Percentiles rank a stretch among this genome's conserved stretches.
Evolutionary conservation across 2,888 invertebrate species (phyloP).

Genomic region (Myopa testacea): DNA sequence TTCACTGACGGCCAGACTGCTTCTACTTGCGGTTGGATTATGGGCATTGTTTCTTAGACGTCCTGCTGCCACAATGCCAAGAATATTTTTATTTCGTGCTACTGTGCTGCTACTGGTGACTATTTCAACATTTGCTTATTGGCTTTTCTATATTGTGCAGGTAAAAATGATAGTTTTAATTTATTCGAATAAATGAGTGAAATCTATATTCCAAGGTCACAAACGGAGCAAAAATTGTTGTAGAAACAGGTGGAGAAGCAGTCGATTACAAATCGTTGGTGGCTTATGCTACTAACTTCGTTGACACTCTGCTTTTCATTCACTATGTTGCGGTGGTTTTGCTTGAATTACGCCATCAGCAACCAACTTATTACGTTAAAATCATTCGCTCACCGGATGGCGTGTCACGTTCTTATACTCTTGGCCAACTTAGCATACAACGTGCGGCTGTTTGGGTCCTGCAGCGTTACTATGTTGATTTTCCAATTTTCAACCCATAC

Average conservation of each 20-base stretch:
- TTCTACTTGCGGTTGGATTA: constrained; percentile 87
- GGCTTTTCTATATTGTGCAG: constrained; percentile 98
- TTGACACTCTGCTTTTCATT: constrained; percentile 93
- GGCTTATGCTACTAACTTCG: constrained; percentile 90
- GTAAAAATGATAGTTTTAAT: constrained; percentile 60
- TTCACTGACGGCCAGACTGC: constrained; percentile 90
- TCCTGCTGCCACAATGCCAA: constrained; percentile 87
- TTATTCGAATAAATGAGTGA: neutral
- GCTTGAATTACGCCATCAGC: constrained; percentile 92
- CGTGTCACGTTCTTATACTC: constrained; percentile 86
- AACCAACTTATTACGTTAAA: constrained; percentile 89
- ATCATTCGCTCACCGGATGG: constrained; percentile 97
- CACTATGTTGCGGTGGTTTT: constrained; percentile 94
- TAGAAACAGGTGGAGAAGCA: constrained; percentile 80
- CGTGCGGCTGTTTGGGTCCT: constrained; percentile 94
- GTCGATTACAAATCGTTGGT: constrained; percentile 90
- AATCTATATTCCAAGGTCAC: constrained; percentile 66
- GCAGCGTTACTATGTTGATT: constrained; percentile 95
- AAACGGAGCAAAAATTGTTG: constrained; percentile 82
- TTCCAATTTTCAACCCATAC: constrained; percentile 96
- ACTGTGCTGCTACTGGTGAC: constrained; percentile 89
- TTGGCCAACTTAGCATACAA: constrained; percentile 93
- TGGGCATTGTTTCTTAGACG: constrained; percentile 93
- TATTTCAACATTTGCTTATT: constrained; percentile 94
- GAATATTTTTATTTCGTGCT: constrained; percentile 91